A percentile compares a stretch with the other conserved stretches of the same genome.
Conservation (phyloP, 2,113 vertebrate genomes). For the Eidolon helvum region DNA sequence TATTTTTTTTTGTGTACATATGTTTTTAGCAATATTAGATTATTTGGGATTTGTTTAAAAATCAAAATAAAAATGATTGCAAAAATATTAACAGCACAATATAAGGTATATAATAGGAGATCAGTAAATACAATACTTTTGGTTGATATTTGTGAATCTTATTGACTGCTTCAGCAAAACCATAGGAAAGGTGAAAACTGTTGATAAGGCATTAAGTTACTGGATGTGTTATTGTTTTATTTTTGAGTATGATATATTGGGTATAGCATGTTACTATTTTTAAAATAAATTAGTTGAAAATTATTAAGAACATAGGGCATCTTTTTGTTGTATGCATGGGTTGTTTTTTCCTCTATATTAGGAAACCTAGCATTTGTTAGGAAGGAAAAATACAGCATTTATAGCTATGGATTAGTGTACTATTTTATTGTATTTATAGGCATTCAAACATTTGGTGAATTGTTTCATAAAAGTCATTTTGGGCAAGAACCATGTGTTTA, state of each 20-base stretch:
- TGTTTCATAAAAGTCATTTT: not conserved
- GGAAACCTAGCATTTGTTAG: not conserved
- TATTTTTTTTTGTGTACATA: not conserved
- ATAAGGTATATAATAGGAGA: not conserved
- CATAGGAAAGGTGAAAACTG: not conserved
- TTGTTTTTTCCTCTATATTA: not conserved
- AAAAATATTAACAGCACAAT: not conserved
- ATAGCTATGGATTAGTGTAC: not conserved
- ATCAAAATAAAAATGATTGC: not conserved
- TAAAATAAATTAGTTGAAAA: not conserved
- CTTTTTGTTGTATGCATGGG: not conserved
- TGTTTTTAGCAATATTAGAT: not conserved
- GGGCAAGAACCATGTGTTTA: not conserved
- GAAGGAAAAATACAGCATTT: not conserved
- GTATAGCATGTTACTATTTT: not conserved
- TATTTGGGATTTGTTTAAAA: conserved; percentile 39
- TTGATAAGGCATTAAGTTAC: not conserved
- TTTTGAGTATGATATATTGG: not conserved
- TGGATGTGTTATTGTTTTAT: not conserved
- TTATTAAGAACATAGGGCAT: not conserved
- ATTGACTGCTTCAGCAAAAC: not conserved
- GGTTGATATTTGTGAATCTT: not conserved
- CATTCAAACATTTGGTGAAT: conserved; percentile 16
- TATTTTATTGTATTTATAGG: not conserved
- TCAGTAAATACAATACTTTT: not conserved